A percentile compares a stretch with the other conserved stretches of the same genome.
phyloP scores from a whole-genome alignment of 2,797 vertebrate genomes.

The Silurus aristotelis region DNA sequence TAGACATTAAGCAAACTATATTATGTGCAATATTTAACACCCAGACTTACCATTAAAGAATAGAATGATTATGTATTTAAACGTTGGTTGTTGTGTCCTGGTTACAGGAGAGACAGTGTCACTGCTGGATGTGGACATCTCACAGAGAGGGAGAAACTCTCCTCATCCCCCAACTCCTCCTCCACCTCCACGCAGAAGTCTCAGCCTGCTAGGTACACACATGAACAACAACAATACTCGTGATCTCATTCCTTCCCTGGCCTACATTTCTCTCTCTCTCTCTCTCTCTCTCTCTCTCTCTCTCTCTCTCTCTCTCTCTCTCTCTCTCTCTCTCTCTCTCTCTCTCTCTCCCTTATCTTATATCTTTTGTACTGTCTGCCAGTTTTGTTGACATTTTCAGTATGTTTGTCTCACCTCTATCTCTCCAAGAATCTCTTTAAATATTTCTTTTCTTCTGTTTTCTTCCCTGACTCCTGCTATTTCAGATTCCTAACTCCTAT shows the following conservation, averaged over 20 bases:
- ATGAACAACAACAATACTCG: background rate
- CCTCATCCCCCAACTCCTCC: slow-evolving; percentile 92
- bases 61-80: background rate
- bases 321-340: slow-evolving; percentile 3
- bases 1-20: background rate
- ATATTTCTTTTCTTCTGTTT: background rate
- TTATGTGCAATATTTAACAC: background rate
- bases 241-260: slow-evolving; percentile 30
- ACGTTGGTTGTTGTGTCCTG: background rate
- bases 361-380: slow-evolving; percentile 13
- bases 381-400: slow-evolving; percentile 29
- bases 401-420: slow-evolving; percentile 15
- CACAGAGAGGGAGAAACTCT: slow-evolving; percentile 84
- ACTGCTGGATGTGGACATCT: slow-evolving; percentile 95
- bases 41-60: background rate
- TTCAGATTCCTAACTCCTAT: slow-evolving; percentile 1
- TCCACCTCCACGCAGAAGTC: slow-evolving; percentile 90
- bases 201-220: slow-evolving; percentile 90
- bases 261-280: slow-evolving; percentile 8
- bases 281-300: background rate
- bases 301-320: background rate
- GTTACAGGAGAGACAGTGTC: slow-evolving; percentile 91
- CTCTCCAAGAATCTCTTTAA: slow-evolving; percentile 16
- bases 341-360: slow-evolving; percentile 15
- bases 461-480: background rate